phyloP scores from a whole-genome alignment of 2,797 vertebrate genomes.

The Vireo griseus region DNA sequence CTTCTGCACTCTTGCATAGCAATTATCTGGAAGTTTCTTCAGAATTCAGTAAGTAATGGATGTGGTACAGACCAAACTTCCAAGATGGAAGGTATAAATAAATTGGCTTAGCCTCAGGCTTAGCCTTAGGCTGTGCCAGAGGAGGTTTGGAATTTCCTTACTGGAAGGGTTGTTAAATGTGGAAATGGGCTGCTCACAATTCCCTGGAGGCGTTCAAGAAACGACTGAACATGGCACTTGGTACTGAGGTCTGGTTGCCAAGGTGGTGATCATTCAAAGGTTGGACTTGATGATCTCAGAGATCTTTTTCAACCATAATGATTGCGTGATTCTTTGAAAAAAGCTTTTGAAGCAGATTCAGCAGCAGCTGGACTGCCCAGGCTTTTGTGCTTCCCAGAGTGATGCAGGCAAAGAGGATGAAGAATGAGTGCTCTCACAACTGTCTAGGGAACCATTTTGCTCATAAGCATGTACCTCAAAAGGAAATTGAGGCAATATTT shows the following conservation, averaged over 20 bases:
- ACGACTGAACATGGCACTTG: accelerated
- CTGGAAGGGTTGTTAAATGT: not conserved
- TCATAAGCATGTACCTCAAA: not conserved
- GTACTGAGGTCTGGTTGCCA: accelerated
- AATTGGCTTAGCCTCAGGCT: not conserved
- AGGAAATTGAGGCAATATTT: not conserved
- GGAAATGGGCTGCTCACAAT: not conserved
- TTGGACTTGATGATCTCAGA: not conserved
- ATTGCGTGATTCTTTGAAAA: not conserved
- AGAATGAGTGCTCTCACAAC: not conserved
- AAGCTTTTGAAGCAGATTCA: not conserved
- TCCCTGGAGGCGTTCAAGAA: not conserved
- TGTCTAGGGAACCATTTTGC: not conserved
- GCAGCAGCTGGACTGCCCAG: not conserved
- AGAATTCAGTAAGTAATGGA: not conserved
- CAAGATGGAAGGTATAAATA: not conserved
- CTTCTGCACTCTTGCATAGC: not conserved
- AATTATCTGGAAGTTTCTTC: not conserved
- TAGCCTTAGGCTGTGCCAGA: not conserved
- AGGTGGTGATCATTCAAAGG: not conserved
- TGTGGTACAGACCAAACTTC: not conserved
- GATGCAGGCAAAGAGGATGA: not conserved
- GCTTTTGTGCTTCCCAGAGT: not conserved
- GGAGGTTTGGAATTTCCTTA: not conserved
- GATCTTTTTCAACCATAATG: not conserved